Base-by-base conservation (phyloP, 2,888 invertebrate species). In the Latheticus oryzae region DNA sequence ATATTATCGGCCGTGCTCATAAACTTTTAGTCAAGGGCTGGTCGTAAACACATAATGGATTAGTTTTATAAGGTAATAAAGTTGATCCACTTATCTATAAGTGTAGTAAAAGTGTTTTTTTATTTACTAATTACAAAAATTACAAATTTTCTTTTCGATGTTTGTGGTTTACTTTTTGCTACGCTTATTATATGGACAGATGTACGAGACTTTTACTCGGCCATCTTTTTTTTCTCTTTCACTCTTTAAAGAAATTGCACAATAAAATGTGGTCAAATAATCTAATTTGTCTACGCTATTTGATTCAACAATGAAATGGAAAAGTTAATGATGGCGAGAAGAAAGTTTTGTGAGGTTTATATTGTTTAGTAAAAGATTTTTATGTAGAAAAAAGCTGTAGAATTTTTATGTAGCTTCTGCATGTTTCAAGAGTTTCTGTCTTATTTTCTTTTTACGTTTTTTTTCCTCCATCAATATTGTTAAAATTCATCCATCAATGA, bases 41-140 rank as follows among this genome's bases (percentile, higher is more conserved):
- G n/a, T 19, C 37, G 37, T 38, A 38, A 38, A 38, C 23, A 23
- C 11, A 23, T 38, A 23, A 11, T 38, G 21, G 26, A 40, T 40
- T 24, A 15, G 24, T 15, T 40, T 40, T 42, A 42, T 26, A 13
- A 4, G 5, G n/a, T 8, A 35, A 7, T 35, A 35, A 35, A 35
- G 7, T n/a, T 4, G 42, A 42, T 15, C 42, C 42, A 42, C 42
- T 42, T 42, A 42, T 28, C 16, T 23, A 38, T 13, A 19, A 21
- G n/a, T 28, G 15, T 17, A 26, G 40, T 24, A 40, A 40, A 40
- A 40, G 40, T 26, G 24, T n/a, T 17, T 8, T 24, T n/a, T 42
- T 26, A 16, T 23, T 24, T 15, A 5, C 42, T 42, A 42, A 42
- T 28, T 42, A 11, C n/a, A n/a, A n/a, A n/a, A n/a, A n/a, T n/a